These are phyloP conservation scores for Microchrysa polita DNA, from an alignment of 2,888 invertebrate genomes.

Conservation along the genomic window DNA sequence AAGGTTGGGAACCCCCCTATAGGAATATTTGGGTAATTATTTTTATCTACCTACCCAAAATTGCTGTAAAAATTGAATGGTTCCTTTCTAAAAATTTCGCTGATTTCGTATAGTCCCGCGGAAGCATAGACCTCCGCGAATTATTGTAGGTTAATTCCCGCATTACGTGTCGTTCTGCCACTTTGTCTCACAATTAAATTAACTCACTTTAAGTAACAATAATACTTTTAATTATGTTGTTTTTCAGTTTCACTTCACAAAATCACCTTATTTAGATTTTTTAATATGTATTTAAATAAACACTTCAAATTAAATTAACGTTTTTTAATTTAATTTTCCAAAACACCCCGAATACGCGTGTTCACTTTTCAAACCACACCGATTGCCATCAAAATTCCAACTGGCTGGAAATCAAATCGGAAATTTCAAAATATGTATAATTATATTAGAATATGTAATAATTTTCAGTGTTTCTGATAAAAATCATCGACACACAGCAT, in stretches of 20 bases:
- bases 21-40: too few species aligned
- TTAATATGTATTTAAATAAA: not conserved
- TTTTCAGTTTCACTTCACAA: not conserved
- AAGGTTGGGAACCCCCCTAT: too few species aligned
- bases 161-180: conserved; percentile 44
- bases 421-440: not conserved
- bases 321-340: not conserved
- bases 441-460: not conserved
- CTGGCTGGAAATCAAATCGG: not conserved
- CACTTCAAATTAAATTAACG: not conserved
- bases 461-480: too few species aligned
- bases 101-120: conserved; percentile 48
- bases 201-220: not conserved
- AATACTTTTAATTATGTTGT: not conserved
- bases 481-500: not conserved
- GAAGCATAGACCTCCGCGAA: conserved; percentile 48
- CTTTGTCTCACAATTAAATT: conserved; percentile 1
- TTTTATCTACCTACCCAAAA: conserved; percentile 47
- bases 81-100: conserved; percentile 47
- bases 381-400: not conserved
- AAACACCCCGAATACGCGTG: not conserved
- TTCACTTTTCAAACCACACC: not conserved
- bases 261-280: not conserved
- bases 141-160: conserved; percentile 49
- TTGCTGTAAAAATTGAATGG: conserved; percentile 41